Conservation (phyloP, 92 coral and sea anemone species). For the Epizoanthus scotinus region DNA sequence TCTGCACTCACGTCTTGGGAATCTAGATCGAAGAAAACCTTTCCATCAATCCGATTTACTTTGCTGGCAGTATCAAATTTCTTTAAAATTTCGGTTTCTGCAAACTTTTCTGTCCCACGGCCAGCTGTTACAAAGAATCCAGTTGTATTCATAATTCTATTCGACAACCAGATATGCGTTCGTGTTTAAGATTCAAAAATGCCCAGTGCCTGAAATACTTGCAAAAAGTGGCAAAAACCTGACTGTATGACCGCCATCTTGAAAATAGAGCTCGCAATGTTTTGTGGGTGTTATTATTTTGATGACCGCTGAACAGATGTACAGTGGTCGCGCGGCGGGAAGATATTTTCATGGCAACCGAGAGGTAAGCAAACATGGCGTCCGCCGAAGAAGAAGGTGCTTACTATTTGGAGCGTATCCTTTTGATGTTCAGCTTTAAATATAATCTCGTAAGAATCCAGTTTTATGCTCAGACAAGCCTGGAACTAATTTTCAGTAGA, state of each 20-base stretch:
- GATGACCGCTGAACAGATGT: slow-evolving; percentile 25
- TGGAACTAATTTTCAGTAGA: no score
- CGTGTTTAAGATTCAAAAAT: background rate
- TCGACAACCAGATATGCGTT: background rate
- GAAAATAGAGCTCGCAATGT: slow-evolving; percentile 6
- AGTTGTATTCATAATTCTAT: background rate
- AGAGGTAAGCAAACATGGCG: slow-evolving; percentile 82
- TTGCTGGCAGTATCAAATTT: slow-evolving; percentile 16
- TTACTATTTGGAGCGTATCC: slow-evolving; percentile 94
- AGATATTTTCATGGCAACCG: slow-evolving; percentile 76
- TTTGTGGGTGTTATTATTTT: background rate
- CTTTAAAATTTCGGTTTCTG: slow-evolving; percentile 16
- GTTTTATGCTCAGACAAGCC: no score
- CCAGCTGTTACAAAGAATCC: slow-evolving; percentile 39
- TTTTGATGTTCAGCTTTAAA: slow-evolving; percentile 19
- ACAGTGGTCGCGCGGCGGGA: slow-evolving; percentile 23
- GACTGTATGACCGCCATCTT: slow-evolving; percentile 28
- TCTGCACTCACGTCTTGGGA: background rate
- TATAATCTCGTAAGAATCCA: no score
- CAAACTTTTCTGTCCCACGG: slow-evolving; percentile 42
- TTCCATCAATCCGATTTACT: slow-evolving; percentile 29
- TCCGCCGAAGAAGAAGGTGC: slow-evolving; percentile 79
- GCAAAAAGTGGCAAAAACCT: background rate
- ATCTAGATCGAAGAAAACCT: slow-evolving; percentile 32
- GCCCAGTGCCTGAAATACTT: background rate